phyloP scores from a whole-genome alignment of 2,113 vertebrate genomes.

The Sebastes schlegelii region DNA sequence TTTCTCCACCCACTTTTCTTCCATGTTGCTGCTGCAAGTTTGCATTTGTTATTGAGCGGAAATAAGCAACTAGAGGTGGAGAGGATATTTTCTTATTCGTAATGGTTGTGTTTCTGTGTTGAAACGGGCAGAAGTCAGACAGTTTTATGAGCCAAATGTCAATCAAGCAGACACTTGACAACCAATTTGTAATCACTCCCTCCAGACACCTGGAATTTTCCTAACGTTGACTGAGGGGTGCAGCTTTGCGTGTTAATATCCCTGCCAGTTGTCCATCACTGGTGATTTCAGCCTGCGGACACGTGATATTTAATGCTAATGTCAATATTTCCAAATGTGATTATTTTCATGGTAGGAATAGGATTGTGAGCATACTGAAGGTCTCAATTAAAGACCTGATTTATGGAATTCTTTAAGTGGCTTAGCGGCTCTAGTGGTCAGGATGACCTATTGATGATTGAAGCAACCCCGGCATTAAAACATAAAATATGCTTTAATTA shows the following conservation, averaged over 20 bases:
- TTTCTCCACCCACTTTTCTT: background rate
- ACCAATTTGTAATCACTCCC: constrained; percentile 68
- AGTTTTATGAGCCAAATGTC: constrained; percentile 52
- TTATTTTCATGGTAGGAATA: constrained; percentile 47
- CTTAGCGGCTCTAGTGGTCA: constrained; percentile 41
- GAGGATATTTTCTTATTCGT: background rate
- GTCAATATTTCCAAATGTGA: constrained; percentile 35
- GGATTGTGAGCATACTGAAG: constrained; percentile 43
- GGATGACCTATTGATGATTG: constrained; percentile 26
- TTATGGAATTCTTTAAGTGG: constrained; percentile 48
- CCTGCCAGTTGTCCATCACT: constrained; percentile 50
- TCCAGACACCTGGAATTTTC: constrained; percentile 64
- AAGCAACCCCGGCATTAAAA: constrained; percentile 6
- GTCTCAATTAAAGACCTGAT: constrained; percentile 55
- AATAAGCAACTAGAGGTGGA: constrained; percentile 4
- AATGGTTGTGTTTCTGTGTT: constrained; percentile 28
- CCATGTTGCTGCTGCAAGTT: constrained; percentile 9
- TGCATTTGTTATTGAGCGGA: constrained; percentile 7
- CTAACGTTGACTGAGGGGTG: constrained; percentile 61
- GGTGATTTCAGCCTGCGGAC: constrained; percentile 35
- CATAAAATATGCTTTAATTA: constrained; percentile 1
- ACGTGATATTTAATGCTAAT: constrained; percentile 29
- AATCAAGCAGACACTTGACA: constrained; percentile 71
- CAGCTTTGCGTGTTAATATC: constrained; percentile 55
- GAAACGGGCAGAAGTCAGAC: constrained; percentile 26